These are phyloP conservation scores for Periophthalmodon schlosseri DNA, from an alignment of 2,113 vertebrate genomes.

Conservation along the genomic window DNA sequence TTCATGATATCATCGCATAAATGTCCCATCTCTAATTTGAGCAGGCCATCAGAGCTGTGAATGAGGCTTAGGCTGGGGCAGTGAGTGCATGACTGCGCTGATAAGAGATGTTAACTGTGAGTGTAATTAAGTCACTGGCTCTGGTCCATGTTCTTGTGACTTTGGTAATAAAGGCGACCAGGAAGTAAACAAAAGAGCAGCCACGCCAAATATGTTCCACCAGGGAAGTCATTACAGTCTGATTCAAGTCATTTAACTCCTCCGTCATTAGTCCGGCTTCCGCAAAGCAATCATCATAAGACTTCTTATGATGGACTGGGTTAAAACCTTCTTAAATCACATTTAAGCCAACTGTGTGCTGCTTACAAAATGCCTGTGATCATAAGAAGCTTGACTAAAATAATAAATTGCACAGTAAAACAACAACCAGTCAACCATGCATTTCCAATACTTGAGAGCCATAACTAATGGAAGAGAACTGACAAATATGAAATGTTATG, in stretches of 20 bases:
- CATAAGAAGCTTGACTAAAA: no score
- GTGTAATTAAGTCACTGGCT: constrained; percentile 11
- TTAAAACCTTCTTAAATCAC: constrained; percentile 11
- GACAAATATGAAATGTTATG: not conserved
- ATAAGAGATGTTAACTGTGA: constrained; percentile 11
- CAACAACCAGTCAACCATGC: not conserved
- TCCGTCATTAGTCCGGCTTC: not conserved
- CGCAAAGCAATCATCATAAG: not conserved
- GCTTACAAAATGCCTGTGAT: not conserved
- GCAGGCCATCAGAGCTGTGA: constrained; percentile 7
- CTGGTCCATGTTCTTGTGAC: constrained; percentile 14
- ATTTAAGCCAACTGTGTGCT: constrained; percentile 16
- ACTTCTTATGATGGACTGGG: not conserved
- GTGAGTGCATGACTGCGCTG: not conserved
- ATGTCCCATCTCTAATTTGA: not conserved
- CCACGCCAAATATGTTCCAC: not conserved
- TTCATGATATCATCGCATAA: not conserved
- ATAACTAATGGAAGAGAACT: not conserved
- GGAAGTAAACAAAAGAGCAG: constrained; percentile 36
- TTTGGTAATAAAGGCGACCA: constrained; percentile 20
- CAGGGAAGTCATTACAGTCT: constrained; percentile 3
- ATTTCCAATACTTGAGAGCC: not conserved
- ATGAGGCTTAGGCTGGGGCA: constrained; percentile 8
- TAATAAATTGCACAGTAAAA: no score
- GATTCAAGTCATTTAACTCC: not conserved